Conservation (phyloP, 2,113 vertebrate genomes). For the Cinclus mexicanus region DNA sequence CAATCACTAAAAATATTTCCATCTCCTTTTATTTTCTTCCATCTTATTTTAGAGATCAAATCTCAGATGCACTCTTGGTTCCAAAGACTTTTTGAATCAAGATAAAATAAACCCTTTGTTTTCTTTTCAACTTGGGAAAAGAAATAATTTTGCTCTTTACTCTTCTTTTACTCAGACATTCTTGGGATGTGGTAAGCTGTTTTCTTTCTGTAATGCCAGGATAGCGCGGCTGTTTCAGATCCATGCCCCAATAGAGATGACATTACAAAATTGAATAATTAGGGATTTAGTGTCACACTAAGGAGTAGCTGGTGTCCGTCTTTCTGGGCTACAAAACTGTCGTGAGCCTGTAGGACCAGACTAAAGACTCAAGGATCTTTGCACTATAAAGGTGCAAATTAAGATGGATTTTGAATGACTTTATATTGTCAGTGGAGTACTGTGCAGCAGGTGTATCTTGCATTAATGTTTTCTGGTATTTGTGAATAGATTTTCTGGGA, state of each 20-base stretch:
- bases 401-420: background rate
- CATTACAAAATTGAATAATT: background rate
- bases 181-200: background rate
- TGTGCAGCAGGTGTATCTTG: background rate
- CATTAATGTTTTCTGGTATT: background rate
- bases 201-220: background rate
- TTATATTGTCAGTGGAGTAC: background rate
- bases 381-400: background rate
- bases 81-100: background rate
- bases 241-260: background rate
- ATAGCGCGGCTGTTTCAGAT: background rate
- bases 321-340: background rate
- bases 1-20: background rate
- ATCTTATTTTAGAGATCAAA: background rate
- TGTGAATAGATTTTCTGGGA: background rate
- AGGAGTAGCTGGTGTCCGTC: background rate
- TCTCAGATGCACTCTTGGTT: background rate
- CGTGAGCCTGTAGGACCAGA: background rate
- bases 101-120: background rate
- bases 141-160: background rate
- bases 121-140: background rate
- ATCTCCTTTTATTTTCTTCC: background rate
- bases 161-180: background rate
- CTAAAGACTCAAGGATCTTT: background rate
- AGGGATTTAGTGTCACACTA: background rate